Conservation (phyloP, 1,140 invertebrate genomes). For the Lerema accius region DNA sequence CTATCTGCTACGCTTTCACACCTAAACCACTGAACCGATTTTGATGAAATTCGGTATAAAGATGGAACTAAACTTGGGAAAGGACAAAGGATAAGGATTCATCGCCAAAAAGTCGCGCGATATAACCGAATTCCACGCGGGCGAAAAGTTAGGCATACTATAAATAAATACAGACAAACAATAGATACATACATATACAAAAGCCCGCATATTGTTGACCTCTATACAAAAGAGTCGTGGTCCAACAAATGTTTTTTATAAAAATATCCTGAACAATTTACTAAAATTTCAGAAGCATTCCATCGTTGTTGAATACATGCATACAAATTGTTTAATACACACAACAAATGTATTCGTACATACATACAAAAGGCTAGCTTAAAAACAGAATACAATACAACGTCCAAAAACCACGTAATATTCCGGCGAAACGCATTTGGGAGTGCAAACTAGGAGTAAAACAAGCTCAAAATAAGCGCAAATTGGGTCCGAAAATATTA, state of each 20-base stretch:
- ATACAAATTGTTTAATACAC: neutral
- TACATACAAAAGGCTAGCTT: slow-evolving; percentile 12
- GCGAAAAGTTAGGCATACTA: too few relatives aligned
- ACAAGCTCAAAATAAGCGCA: slow-evolving; percentile 15
- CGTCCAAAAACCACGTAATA: slow-evolving; percentile 12
- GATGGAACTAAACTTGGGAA: too few relatives aligned
- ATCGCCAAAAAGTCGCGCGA: too few relatives aligned
- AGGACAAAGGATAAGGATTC: too few relatives aligned
- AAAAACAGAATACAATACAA: slow-evolving; percentile 16
- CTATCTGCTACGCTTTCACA: too few relatives aligned
- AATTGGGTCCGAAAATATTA: slow-evolving; percentile 23
- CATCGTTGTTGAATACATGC: neutral
- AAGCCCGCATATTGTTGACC: neutral
- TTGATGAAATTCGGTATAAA: too few relatives aligned
- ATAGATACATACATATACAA: too few relatives aligned
- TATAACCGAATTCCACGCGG: too few relatives aligned
- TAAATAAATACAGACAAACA: too few relatives aligned
- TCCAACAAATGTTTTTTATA: neutral
- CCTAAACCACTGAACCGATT: too few relatives aligned
- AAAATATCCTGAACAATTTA: neutral
- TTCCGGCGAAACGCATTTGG: slow-evolving; percentile 18
- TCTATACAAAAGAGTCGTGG: neutral
- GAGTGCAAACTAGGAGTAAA: slow-evolving; percentile 11
- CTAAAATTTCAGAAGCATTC: neutral
- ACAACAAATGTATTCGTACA: neutral